Conservation (phyloP, 2,113 vertebrate species). For the Danionella cerebrum region DNA sequence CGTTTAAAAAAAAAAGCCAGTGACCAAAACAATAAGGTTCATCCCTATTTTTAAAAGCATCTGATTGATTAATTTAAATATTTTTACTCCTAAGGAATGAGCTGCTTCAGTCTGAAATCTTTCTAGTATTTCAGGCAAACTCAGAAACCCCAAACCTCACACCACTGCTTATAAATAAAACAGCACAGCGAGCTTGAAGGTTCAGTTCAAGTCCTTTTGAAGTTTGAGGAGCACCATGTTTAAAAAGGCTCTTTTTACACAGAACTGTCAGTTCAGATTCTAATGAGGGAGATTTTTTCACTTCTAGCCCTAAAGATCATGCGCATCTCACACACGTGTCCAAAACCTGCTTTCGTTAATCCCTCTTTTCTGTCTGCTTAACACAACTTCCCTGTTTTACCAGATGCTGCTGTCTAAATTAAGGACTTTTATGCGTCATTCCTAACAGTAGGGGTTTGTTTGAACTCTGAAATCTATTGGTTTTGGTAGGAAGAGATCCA, state of each 20-base stretch:
- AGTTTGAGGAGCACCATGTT: background rate
- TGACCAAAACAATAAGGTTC: background rate
- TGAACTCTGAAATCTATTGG: background rate
- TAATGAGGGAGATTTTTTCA: slow-evolving; percentile 13
- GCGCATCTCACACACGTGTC: background rate
- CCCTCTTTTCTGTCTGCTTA: background rate
- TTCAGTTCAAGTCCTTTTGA: background rate
- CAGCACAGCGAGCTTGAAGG: background rate
- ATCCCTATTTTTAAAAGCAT: background rate
- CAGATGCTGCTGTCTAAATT: slow-evolving; percentile 2
- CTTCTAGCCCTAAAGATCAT: background rate
- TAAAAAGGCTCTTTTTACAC: background rate
- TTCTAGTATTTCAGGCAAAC: background rate
- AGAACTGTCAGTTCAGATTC: background rate
- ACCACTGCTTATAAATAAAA: background rate
- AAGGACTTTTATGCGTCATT: slow-evolving; percentile 11
- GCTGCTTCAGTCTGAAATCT: slow-evolving; percentile 20
- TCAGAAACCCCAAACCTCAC: background rate
- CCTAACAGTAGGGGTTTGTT: slow-evolving; percentile 9
- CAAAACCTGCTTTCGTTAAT: background rate
- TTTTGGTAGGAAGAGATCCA: background rate
- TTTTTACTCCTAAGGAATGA: slow-evolving; percentile 16
- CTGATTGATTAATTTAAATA: slow-evolving; percentile 20
- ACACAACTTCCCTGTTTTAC: background rate
- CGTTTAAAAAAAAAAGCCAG: too few relatives aligned